Conservation (phyloP, 1,140 invertebrate genomes). For the Drosophila funebris region DNA sequence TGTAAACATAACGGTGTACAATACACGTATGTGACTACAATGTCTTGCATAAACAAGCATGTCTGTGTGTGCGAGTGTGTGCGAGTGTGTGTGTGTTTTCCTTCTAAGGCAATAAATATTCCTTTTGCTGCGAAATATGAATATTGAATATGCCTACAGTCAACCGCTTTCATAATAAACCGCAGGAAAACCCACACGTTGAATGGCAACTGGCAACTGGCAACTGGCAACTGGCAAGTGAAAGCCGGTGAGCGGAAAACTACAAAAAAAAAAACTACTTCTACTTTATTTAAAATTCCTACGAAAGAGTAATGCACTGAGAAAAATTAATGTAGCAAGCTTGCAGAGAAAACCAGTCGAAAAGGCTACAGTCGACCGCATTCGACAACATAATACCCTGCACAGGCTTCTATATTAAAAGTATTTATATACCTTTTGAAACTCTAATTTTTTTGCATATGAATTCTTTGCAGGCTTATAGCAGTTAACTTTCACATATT, state of each 20-base stretch:
- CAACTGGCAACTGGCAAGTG: neutral
- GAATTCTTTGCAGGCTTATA: no score
- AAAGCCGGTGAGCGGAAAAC: constrained; percentile 33
- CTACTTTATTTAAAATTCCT: constrained; percentile 34
- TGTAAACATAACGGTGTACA: constrained; percentile 11
- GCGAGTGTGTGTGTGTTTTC: constrained; percentile 23
- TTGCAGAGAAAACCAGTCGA: no score
- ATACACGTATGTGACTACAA: constrained; percentile 4
- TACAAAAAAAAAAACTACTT: constrained; percentile 27
- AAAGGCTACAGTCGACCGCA: no score
- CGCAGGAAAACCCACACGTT: constrained; percentile 28
- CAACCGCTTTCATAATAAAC: constrained; percentile 45
- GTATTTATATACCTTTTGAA: no score
- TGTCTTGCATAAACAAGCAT: constrained; percentile 10
- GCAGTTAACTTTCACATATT: no score
- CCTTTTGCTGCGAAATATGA: constrained; percentile 61
- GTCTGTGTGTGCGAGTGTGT: constrained; percentile 11
- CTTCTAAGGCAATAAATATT: constrained; percentile 66
- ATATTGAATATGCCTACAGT: constrained; percentile 72
- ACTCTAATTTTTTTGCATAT: no score
- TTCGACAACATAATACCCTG: no score
- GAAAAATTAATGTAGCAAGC: neutral
- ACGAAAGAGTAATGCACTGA: constrained; percentile 11
- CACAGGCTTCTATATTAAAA: no score
- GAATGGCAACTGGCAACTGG: neutral